Conservation (phyloP, 2,888 invertebrate species). For the Drosophila lutescens region DNA sequence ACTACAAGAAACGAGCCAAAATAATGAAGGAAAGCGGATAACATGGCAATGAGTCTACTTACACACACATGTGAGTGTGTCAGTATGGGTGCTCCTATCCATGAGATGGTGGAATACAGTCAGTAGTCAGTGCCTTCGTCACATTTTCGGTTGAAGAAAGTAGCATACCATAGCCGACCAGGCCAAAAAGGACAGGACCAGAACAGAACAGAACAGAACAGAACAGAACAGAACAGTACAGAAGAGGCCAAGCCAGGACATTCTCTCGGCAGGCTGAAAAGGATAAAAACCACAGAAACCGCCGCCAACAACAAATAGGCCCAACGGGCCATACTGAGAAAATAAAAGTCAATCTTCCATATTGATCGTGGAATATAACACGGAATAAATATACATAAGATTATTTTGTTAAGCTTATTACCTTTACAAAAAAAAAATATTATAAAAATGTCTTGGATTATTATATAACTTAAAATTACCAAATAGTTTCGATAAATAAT, state of each 20-base stretch:
- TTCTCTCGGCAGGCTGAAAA: constrained; percentile 40
- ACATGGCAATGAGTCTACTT: constrained; percentile 34
- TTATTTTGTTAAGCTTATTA: no score
- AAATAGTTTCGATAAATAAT: no score
- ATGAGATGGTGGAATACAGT: constrained; percentile 23
- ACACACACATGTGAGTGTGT: constrained; percentile 8
- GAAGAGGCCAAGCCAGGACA: constrained; percentile 49
- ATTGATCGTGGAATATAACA: no score
- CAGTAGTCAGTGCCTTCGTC: constrained; percentile 43
- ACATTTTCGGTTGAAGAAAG: constrained; percentile 40
- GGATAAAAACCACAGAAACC: constrained; percentile 70
- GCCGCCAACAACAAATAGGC: constrained; percentile 67
- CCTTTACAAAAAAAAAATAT: no score
- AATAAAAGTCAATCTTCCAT: not conserved
- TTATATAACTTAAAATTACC: no score
- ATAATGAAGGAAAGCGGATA: constrained; percentile 47
- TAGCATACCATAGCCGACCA: constrained; percentile 11
- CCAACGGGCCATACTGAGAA: constrained; percentile 48
- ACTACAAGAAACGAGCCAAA: constrained; percentile 51
- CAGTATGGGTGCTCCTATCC: constrained; percentile 4
- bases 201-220: not conserved
- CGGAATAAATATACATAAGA: no score
- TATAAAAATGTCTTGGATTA: no score
- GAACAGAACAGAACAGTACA: not conserved
- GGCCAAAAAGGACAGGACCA: constrained; percentile 41